Conservation (phyloP, 2,797 vertebrate species). For the Rhyacichthys aspro region DNA sequence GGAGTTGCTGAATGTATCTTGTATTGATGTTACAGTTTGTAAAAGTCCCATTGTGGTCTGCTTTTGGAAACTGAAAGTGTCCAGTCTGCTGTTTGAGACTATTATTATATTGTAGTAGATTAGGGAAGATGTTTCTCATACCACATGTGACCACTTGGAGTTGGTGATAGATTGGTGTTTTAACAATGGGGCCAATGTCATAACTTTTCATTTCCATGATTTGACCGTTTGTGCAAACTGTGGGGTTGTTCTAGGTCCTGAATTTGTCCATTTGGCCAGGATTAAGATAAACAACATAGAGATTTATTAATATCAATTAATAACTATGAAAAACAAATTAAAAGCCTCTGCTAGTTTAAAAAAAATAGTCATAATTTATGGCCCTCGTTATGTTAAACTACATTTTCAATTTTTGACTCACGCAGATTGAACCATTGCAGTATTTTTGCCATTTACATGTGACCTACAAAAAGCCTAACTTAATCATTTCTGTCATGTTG, state of each 20-base stretch:
- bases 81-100: no score
- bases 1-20: no score
- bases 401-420: not conserved
- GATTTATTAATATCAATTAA: not conserved
- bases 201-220: not conserved
- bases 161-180: no score
- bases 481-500: slow-evolving; percentile 51
- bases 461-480: slow-evolving; percentile 34
- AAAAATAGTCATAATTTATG: slow-evolving; percentile 6
- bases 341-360: slow-evolving; percentile 18
- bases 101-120: no score
- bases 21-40: no score
- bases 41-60: no score
- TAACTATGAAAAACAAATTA: slow-evolving; percentile 1
- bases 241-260: not conserved
- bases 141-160: not conserved
- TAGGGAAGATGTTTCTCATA: no score
- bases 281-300: slow-evolving; percentile 1
- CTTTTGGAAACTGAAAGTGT: no score
- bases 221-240: not conserved
- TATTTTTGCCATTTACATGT: slow-evolving; percentile 44
- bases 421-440: slow-evolving; percentile 1
- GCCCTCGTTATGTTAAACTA: slow-evolving; percentile 4
- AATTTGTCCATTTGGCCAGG: not conserved
- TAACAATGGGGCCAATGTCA: not conserved